Conservation (phyloP, 2,888 invertebrate genomes). For the Apeira syringaria region DNA sequence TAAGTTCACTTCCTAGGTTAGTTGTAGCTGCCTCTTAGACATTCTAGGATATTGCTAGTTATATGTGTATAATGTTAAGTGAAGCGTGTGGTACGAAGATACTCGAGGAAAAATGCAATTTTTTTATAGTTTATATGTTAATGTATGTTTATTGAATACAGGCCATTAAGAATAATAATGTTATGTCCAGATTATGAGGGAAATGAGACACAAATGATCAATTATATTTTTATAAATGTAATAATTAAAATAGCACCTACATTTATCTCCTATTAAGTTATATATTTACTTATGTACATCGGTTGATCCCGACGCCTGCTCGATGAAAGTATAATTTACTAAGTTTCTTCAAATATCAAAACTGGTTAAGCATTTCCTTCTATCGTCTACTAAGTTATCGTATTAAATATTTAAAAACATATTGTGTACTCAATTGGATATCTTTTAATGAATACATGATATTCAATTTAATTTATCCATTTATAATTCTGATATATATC, state of each 20-base stretch:
- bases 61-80: conserved; percentile 15
- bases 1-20: conserved; percentile 3
- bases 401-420: too few species aligned
- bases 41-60: conserved; percentile 24
- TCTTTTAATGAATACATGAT: too few species aligned
- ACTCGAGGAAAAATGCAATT: conserved; percentile 23
- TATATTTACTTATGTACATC: too few species aligned
- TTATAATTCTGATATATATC: too few species aligned
- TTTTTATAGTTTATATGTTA: conserved; percentile 13
- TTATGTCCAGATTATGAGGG: conserved; percentile 2
- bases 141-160: conserved; percentile 6
- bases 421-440: too few species aligned
- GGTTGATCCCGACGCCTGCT: too few species aligned
- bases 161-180: conserved; percentile 10
- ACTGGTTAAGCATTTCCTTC: too few species aligned
- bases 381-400: too few species aligned
- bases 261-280: too few species aligned
- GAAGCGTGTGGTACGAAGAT: conserved; percentile 13
- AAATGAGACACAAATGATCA: not conserved
- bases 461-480: too few species aligned
- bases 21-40: conserved; percentile 8
- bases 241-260: not conserved
- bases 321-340: too few species aligned
- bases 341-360: too few species aligned
- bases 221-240: conserved; percentile 10